A percentile compares a stretch with the other conserved stretches of the same genome.
These are phyloP conservation scores for Oscheius sp. DNA, from an alignment of 2,888 invertebrate genomes.

Conservation along the genomic window DNA sequence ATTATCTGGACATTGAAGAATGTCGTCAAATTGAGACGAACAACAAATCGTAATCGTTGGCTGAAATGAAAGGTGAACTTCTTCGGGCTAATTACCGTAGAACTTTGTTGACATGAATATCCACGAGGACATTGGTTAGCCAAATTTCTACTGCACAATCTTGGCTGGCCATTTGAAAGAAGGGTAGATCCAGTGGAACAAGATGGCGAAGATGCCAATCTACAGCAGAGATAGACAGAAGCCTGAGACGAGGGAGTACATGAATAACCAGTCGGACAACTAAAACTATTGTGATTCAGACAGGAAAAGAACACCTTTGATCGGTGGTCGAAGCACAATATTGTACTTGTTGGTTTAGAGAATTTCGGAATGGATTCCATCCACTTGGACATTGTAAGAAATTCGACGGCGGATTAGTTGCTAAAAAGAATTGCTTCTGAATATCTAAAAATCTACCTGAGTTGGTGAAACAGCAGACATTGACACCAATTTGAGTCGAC, in stretches of 20 bases:
- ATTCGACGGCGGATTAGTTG: conserved; percentile 25
- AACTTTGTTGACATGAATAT: conserved; percentile 65
- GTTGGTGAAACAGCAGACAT: conserved; percentile 65
- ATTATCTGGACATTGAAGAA: conserved; percentile 22
- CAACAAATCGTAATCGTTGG: conserved; percentile 61
- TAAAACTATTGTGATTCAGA: conserved; percentile 14
- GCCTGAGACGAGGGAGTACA: conserved; percentile 53
- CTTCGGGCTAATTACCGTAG: conserved; percentile 49
- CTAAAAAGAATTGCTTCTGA: background rate
- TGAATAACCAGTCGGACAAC: conserved; percentile 60
- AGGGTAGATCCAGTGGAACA: conserved; percentile 53
- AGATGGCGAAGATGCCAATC: conserved; percentile 60
- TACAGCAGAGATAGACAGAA: conserved; percentile 64
- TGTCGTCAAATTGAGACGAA: conserved; percentile 34
- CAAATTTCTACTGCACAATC: conserved; percentile 48
- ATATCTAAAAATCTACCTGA: no score
- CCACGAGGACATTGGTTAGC: conserved; percentile 62
- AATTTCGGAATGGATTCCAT: conserved; percentile 58
- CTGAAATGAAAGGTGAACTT: conserved; percentile 45
- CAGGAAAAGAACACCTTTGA: conserved; percentile 35
- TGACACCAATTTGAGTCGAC: conserved; percentile 53
- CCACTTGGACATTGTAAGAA: conserved; percentile 51
- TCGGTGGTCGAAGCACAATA: conserved; percentile 52
- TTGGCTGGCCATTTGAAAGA: conserved; percentile 55
- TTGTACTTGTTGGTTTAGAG: conserved; percentile 44